Conservation (phyloP, 2,113 vertebrate genomes). For the Xiphias gladius region DNA sequence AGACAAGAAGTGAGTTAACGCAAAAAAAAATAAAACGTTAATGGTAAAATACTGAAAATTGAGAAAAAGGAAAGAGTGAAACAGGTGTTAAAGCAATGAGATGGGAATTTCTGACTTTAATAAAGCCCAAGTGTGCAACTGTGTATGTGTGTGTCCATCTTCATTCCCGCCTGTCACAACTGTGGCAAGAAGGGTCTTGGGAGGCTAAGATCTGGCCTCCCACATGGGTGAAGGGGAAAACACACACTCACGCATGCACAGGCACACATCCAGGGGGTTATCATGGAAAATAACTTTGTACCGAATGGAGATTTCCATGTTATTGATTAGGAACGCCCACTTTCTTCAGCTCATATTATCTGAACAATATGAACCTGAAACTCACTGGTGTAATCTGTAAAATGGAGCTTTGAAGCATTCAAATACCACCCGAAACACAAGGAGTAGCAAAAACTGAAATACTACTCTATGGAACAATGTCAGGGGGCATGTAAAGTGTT, state of each 20-base stretch:
- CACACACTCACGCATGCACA: background rate
- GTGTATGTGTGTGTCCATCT: constrained; percentile 8
- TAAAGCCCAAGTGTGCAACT: constrained; percentile 26
- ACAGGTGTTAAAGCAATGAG: constrained; percentile 39
- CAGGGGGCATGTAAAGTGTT: no score
- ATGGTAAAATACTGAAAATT: constrained; percentile 8
- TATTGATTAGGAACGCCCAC: constrained; percentile 53
- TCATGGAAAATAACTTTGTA: constrained; percentile 62
- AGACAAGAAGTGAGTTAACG: constrained; percentile 6
- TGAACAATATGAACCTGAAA: background rate
- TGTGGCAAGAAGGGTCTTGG: constrained; percentile 33
- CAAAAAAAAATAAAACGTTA: background rate
- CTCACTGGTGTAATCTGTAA: background rate
- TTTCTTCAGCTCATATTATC: constrained; percentile 22
- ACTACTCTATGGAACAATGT: background rate
- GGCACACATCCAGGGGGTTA: constrained; percentile 9
- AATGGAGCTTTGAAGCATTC: background rate
- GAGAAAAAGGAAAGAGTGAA: constrained; percentile 1
- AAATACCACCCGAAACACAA: background rate
- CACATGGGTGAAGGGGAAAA: constrained; percentile 49
- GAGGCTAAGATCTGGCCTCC: constrained; percentile 41
- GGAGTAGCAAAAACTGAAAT: background rate
- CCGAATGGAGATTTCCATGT: constrained; percentile 36
- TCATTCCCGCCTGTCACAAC: constrained; percentile 49
- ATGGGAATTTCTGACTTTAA: constrained; percentile 46